phyloP scores from a whole-genome alignment of 2,113 vertebrate species.

The Sander vitreus region DNA sequence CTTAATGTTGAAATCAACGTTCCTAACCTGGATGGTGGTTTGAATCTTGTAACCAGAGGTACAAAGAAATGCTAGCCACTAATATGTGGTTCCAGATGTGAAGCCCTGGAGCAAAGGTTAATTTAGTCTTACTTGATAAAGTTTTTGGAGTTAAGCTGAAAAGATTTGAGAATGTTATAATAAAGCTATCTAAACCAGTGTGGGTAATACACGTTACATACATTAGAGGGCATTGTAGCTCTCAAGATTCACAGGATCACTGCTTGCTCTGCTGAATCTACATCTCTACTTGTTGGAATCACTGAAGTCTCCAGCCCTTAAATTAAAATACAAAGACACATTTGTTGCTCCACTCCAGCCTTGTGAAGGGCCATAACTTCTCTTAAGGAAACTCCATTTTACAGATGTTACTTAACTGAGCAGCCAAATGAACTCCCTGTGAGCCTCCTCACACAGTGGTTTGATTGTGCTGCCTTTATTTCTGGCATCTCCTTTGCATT shows the following conservation, averaged over 20 bases:
- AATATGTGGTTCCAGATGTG: not conserved
- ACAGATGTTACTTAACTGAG: constrained; percentile 67
- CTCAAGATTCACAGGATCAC: not conserved
- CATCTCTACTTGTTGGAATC: not conserved
- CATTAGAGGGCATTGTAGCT: constrained; percentile 59
- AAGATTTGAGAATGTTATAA: not conserved
- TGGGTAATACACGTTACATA: not conserved
- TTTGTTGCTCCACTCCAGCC: constrained; percentile 51
- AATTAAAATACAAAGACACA: constrained; percentile 50
- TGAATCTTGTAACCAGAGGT: not conserved
- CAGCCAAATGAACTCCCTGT: constrained; percentile 64
- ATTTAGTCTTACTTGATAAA: not conserved
- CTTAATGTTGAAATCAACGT: not conserved
- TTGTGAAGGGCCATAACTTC: constrained; percentile 35
- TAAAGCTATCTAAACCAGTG: not conserved
- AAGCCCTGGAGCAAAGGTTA: not conserved
- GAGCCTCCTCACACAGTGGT: constrained; percentile 71
- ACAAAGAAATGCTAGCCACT: not conserved
- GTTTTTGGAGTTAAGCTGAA: not conserved
- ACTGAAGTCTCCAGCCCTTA: not conserved
- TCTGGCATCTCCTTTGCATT: constrained; percentile 77
- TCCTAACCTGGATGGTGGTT: not conserved
- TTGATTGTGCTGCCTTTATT: constrained; percentile 80
- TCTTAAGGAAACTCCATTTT: constrained; percentile 75
- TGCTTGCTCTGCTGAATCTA: not conserved